Evolutionary conservation across 2,888 invertebrate genomes (phyloP).

Genomic region (Horisme vitalbata): DNA sequence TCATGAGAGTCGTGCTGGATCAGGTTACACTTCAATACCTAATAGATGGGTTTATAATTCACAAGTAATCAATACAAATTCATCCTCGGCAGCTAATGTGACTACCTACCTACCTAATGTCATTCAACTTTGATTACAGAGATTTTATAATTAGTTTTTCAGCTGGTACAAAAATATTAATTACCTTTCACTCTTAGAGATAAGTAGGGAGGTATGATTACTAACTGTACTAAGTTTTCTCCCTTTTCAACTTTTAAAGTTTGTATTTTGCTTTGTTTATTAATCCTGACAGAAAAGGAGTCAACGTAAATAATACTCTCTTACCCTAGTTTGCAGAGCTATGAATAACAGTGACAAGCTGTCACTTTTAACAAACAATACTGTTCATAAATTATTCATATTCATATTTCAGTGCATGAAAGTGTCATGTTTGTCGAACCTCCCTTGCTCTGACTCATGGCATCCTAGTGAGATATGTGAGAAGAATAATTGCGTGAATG

Average conservation of each 20-base stretch:
- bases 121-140: constrained; percentile 36
- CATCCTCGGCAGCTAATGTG: constrained; percentile 20
- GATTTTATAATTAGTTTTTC: constrained; percentile 10
- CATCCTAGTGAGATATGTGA: constrained; percentile 9
- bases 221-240: no score
- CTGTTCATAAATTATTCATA: constrained; percentile 49
- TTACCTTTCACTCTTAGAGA: no score
- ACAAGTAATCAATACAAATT: constrained; percentile 22
- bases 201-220: no score
- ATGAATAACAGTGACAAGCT: constrained; percentile 30
- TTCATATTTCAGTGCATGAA: constrained; percentile 36
- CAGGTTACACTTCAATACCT: constrained; percentile 40
- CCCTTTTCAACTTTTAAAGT: background rate
- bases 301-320: constrained; percentile 7
- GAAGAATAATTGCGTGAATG: constrained; percentile 9
- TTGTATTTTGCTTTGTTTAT: constrained; percentile 7
- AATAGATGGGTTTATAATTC: constrained; percentile 24
- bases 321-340: constrained; percentile 13
- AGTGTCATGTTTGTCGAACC: constrained; percentile 41
- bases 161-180: no score
- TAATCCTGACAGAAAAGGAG: constrained; percentile 1
- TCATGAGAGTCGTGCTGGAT: constrained; percentile 48
- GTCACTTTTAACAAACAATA: constrained; percentile 52
- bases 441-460: constrained; percentile 35
- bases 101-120: no score